Percentiles rank a stretch among this genome's conserved stretches.
These are phyloP conservation scores for Megaceryle alcyon DNA, from an alignment of 2,797 vertebrate genomes.

Conservation along the genomic window DNA sequence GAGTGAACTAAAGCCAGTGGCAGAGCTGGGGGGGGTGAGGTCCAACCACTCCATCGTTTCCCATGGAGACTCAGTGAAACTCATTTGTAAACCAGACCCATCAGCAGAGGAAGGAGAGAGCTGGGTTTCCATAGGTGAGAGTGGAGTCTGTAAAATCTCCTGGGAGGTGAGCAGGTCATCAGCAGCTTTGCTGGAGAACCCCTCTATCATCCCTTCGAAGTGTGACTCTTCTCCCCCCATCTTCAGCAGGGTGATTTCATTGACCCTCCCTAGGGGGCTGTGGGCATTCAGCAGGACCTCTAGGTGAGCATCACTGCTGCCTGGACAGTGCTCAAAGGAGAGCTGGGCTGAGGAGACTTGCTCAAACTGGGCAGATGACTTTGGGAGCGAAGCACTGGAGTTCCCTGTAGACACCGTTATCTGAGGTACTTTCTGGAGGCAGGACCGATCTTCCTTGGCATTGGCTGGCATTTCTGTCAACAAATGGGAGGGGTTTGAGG, in stretches of 20 bases:
- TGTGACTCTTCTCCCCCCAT: slow-evolving; percentile 83
- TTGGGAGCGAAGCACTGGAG: slow-evolving; percentile 78
- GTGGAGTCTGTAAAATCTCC: slow-evolving; percentile 89
- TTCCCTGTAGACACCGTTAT: slow-evolving; percentile 87
- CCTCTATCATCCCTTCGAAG: slow-evolving; percentile 85
- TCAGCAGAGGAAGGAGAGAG: slow-evolving; percentile 81
- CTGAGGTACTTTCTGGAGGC: slow-evolving; percentile 93
- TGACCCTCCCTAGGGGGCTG: slow-evolving; percentile 83
- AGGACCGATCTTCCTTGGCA: slow-evolving; percentile 90
- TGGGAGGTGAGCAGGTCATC: slow-evolving; percentile 88
- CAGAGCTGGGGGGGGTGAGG: slow-evolving; percentile 91
- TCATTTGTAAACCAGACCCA: slow-evolving; percentile 85
- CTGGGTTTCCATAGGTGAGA: slow-evolving; percentile 88
- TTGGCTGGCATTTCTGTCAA: slow-evolving; percentile 96
- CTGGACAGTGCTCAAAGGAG: slow-evolving; percentile 84
- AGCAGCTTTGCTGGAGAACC: slow-evolving; percentile 81
- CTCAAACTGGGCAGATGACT: slow-evolving; percentile 84
- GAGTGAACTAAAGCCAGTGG: slow-evolving; percentile 84
- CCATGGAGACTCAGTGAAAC: slow-evolving; percentile 94
- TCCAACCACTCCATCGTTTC: slow-evolving; percentile 99
- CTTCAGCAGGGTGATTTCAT: slow-evolving; percentile 86
- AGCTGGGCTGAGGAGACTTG: slow-evolving; percentile 81
- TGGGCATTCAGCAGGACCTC: slow-evolving; percentile 88
- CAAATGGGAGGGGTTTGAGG: neutral
- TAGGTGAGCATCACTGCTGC: slow-evolving; percentile 83